Evolutionary conservation across 2,113 vertebrate genomes (phyloP).

Genomic region (Passer montanus): DNA sequence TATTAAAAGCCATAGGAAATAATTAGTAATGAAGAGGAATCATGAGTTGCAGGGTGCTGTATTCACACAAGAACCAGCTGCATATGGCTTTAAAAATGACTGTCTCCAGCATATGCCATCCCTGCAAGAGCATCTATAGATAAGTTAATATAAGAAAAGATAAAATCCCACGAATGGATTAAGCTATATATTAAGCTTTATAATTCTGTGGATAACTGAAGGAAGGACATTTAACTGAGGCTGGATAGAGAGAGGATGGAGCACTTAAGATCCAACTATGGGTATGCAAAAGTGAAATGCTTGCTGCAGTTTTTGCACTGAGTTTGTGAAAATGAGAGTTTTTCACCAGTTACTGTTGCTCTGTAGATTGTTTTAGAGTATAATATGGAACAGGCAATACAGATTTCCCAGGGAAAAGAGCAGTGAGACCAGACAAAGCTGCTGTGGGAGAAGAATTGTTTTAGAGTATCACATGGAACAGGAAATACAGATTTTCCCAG

Average conservation of each 20-base stretch:
- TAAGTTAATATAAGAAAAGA: constrained; percentile 57
- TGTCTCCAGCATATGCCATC: constrained; percentile 32
- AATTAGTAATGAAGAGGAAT: constrained; percentile 49
- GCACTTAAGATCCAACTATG: neutral
- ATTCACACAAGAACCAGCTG: constrained; percentile 33
- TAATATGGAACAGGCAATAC: neutral
- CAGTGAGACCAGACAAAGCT: neutral
- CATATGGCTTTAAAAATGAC: neutral
- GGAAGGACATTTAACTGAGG: neutral
- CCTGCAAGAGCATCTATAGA: constrained; percentile 16
- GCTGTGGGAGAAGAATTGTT: neutral
- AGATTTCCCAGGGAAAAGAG: neutral
- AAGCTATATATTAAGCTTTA: constrained; percentile 40
- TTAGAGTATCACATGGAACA: neutral
- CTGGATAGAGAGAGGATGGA: neutral
- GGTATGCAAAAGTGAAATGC: neutral
- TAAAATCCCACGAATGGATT: constrained; percentile 25
- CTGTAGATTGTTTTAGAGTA: neutral
- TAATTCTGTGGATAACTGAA: constrained; percentile 6
- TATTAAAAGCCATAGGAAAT: constrained; percentile 59
- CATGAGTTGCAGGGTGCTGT: neutral
- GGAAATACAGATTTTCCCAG: neutral
- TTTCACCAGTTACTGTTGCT: neutral
- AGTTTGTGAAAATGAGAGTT: neutral
- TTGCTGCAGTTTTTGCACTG: neutral